Conservation (phyloP, 2,113 vertebrate genomes). For the Hemibagrus wyckioides region DNA sequence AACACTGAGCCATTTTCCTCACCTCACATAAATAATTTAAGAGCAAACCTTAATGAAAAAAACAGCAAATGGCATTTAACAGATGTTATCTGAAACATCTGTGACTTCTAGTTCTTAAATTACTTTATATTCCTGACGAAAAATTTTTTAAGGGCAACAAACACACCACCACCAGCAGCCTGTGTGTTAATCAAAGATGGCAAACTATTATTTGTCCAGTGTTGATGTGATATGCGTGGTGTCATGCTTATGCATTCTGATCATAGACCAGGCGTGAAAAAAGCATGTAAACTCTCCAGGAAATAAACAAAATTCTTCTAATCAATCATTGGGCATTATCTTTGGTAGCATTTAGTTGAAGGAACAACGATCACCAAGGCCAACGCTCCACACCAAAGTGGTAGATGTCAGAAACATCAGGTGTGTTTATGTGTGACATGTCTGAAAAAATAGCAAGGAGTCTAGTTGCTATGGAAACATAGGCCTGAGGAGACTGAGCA, state of each 20-base stretch:
- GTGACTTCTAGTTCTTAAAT: neutral
- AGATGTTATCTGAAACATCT: neutral
- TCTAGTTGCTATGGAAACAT: constrained; percentile 54
- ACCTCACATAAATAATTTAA: constrained; percentile 8
- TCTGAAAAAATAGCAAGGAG: constrained; percentile 41
- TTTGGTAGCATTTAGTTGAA: neutral
- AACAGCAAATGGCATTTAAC: neutral
- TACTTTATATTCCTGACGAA: neutral
- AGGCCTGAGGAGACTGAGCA: constrained; percentile 9
- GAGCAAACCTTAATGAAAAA: neutral
- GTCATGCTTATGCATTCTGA: neutral
- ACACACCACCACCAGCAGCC: neutral
- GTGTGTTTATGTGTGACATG: neutral
- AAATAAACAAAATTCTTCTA: neutral
- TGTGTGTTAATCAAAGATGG: neutral
- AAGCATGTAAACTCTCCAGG: neutral
- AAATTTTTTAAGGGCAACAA: neutral
- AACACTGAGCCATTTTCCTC: neutral
- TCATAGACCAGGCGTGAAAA: neutral
- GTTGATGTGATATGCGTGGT: neutral
- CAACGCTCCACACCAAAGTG: too few species aligned
- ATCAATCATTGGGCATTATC: neutral
- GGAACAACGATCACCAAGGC: neutral
- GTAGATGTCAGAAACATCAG: too few species aligned
- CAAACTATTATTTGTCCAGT: neutral